These are phyloP conservation scores for Himantopus leucocephalus DNA, from an alignment of 2,113 vertebrate genomes.

Conservation along the genomic window DNA sequence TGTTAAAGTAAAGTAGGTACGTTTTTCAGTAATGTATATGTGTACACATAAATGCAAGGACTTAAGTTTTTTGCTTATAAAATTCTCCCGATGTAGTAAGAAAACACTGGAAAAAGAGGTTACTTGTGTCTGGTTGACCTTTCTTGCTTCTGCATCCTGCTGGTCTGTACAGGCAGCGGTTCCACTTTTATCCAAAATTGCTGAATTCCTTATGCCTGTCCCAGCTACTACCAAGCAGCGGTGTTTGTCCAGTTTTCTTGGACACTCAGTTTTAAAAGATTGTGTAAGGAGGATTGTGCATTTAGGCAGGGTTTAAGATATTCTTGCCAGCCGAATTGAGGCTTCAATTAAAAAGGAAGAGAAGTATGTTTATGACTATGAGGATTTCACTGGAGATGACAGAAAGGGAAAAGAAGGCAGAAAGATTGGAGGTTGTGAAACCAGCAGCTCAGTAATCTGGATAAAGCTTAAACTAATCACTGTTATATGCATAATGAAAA, in stretches of 20 bases:
- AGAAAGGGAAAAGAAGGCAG: constrained; percentile 4
- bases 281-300: background rate
- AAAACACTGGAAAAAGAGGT: background rate
- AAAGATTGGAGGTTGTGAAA: constrained; percentile 4
- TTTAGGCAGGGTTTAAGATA: background rate
- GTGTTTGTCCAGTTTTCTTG: background rate
- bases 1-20: background rate
- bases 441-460: constrained; percentile 39
- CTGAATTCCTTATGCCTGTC: background rate
- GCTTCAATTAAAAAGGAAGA: constrained; percentile 21
- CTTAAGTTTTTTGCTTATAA: background rate
- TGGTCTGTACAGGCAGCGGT: background rate
- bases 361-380: background rate
- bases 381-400: constrained; percentile 14
- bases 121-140: background rate
- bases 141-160: background rate
- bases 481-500: constrained; percentile 16
- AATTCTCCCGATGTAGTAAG: background rate
- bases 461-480: constrained; percentile 48
- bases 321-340: background rate
- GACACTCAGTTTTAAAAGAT: background rate
- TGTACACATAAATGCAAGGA: background rate
- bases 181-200: background rate
- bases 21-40: background rate
- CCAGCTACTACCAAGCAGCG: background rate